Evolutionary conservation across 2,888 invertebrate genomes (phyloP).

Genomic region (Sclerodermus sp.): DNA sequence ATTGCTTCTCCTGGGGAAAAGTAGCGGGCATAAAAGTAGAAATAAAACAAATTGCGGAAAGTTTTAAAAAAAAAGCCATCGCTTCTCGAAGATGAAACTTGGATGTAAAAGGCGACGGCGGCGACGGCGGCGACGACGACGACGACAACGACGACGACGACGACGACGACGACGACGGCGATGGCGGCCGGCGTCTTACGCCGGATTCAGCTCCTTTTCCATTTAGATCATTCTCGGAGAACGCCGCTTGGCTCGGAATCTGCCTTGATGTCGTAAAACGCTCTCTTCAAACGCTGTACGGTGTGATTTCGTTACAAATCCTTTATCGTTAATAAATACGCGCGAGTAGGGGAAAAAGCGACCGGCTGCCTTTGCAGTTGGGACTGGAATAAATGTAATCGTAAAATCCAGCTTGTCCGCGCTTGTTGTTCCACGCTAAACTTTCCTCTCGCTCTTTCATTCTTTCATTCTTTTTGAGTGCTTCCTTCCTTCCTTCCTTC

Average conservation of each 20-base stretch:
- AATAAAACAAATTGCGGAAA: no score
- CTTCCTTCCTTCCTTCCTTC: not conserved
- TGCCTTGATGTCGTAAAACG: not conserved
- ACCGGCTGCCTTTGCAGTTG: slow-evolving; percentile 21
- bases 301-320: slow-evolving; percentile 31
- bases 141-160: no score
- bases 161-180: no score
- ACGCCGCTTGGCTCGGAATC: not conserved
- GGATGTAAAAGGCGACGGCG: no score
- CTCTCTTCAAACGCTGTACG: not conserved
- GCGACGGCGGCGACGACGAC: no score
- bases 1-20: no score
- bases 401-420: slow-evolving; percentile 26
- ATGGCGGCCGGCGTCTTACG: no score
- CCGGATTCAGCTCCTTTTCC: not conserved
- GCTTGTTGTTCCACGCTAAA: not conserved
- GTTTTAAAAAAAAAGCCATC: no score
- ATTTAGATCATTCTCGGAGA: not conserved
- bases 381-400: slow-evolving; percentile 38
- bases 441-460: not conserved
- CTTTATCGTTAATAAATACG: slow-evolving; percentile 39
- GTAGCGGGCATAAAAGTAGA: no score
- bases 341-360: slow-evolving; percentile 8
- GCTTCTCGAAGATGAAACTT: no score
- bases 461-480: slow-evolving; percentile 10